phyloP scores from a whole-genome alignment of 1,140 invertebrate species.

The Cherax quadricarinatus region DNA sequence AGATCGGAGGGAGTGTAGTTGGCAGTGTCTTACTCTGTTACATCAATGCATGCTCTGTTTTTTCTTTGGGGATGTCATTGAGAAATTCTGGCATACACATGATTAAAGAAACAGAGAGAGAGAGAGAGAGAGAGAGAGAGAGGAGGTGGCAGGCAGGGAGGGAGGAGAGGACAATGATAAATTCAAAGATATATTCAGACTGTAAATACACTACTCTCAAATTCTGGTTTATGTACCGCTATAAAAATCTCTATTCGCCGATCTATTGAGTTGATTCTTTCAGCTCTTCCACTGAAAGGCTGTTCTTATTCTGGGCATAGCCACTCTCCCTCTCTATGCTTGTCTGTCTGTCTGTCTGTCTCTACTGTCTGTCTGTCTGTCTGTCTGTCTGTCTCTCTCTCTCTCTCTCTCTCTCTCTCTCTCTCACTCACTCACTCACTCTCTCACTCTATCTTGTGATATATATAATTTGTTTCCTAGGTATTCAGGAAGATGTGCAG shows the following conservation, averaged over 20 bases:
- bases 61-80: no score
- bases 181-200: background rate
- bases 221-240: background rate
- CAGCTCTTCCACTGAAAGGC: no score
- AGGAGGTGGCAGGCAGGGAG: background rate
- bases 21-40: no score
- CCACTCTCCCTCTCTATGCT: background rate
- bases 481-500: no score
- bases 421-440: no score
- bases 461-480: no score
- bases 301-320: background rate
- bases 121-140: background rate
- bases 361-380: background rate
- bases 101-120: background rate
- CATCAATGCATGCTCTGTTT: no score
- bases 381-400: slow-evolving; percentile 1
- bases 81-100: background rate
- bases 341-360: background rate
- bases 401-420: background rate
- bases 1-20: no score
- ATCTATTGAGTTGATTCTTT: background rate
- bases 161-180: background rate
- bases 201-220: slow-evolving; percentile 8
- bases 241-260: background rate
- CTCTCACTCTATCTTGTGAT: no score